These are phyloP conservation scores for Pyxicephalus adspersus DNA, from an alignment of 2,113 vertebrate species.

Conservation along the genomic window DNA sequence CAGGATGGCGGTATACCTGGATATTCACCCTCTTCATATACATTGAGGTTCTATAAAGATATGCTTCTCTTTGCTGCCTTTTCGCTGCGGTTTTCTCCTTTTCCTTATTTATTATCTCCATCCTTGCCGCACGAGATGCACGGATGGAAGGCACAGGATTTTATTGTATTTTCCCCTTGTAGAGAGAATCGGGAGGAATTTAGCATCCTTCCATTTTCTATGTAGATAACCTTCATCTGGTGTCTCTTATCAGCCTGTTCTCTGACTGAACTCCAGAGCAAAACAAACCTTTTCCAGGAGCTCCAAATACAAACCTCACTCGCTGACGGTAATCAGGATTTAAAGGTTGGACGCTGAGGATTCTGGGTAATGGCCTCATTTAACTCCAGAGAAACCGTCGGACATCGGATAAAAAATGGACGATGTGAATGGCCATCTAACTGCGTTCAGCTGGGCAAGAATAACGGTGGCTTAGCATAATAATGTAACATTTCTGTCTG, in stretches of 20 bases:
- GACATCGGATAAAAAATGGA: too few relatives aligned
- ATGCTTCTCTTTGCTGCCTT: too few relatives aligned
- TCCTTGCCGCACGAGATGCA: not conserved
- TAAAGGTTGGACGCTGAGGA: not conserved
- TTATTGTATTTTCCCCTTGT: not conserved
- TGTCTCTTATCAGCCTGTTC: conserved; percentile 15
- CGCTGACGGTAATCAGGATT: too few relatives aligned
- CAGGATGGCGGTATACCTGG: too few relatives aligned
- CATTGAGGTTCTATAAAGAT: too few relatives aligned
- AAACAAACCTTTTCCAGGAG: not conserved
- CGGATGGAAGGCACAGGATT: not conserved
- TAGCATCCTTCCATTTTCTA: not conserved
- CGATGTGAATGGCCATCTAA: too few relatives aligned
- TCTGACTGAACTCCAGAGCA: not conserved
- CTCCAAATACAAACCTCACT: not conserved
- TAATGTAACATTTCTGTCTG: too few relatives aligned
- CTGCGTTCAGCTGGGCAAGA: too few relatives aligned
- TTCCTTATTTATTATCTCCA: not conserved
- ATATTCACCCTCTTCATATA: too few relatives aligned
- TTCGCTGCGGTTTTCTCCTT: too few relatives aligned
- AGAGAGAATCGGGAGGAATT: not conserved
- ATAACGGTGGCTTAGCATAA: too few relatives aligned
- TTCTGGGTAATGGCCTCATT: not conserved
- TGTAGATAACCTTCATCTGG: conserved; percentile 26
- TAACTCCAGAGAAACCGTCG: too few relatives aligned